Evolutionary conservation across 2,888 invertebrate genomes (phyloP).

Genomic region (Caradrina kadenii): DNA sequence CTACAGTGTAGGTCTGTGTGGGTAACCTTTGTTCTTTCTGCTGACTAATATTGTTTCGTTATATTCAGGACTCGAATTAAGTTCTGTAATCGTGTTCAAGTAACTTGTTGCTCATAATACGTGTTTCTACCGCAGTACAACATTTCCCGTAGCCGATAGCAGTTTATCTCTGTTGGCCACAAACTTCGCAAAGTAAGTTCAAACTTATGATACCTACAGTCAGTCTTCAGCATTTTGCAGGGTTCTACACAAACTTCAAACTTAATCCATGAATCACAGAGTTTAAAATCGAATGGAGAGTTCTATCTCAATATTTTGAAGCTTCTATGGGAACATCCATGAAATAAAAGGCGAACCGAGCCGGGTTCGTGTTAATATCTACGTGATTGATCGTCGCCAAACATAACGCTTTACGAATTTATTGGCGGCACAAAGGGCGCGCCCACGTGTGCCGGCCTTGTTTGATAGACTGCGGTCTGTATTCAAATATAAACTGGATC

Average conservation of each 20-base stretch:
- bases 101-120: conserved; percentile 58
- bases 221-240: conserved; percentile 2
- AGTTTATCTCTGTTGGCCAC: conserved; percentile 49
- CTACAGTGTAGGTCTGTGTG: not conserved
- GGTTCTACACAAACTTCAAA: conserved; percentile 6
- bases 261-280: conserved; percentile 10
- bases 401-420: conserved; percentile 55
- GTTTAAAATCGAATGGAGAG: conserved; percentile 16
- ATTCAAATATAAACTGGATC: conserved; percentile 43
- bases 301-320: conserved; percentile 30
- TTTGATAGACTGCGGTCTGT: conserved; percentile 22
- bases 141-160: conserved; percentile 26
- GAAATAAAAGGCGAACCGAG: conserved; percentile 53
- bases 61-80: conserved; percentile 23
- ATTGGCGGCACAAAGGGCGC: conserved; percentile 43
- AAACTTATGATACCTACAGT: conserved; percentile 37
- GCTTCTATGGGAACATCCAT: conserved; percentile 42
- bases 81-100: conserved; percentile 40
- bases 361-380: conserved; percentile 50
- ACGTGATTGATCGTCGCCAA: conserved; percentile 59
- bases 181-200: conserved; percentile 42
- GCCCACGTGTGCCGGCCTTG: conserved; percentile 24
- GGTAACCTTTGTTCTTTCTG: not conserved
- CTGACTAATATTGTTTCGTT: conserved; percentile 11
- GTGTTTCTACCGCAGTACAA: conserved; percentile 33